Percentiles rank a stretch among this genome's conserved stretches.
These are phyloP conservation scores for Fopius arisanus DNA, from an alignment of 1,140 invertebrate genomes.

Conservation along the genomic window DNA sequence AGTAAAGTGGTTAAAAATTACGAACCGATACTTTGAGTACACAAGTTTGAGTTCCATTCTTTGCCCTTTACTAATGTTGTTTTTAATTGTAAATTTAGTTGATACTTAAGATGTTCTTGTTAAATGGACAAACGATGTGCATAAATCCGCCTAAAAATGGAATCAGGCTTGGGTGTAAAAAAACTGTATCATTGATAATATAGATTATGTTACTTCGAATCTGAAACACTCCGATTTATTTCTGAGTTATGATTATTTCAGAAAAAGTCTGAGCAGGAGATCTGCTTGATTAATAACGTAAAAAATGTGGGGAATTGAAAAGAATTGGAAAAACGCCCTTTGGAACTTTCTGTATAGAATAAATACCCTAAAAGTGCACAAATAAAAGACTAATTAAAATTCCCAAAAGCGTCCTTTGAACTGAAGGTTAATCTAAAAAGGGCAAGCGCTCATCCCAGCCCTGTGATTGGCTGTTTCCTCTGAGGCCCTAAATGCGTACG, in stretches of 20 bases:
- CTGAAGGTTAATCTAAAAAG: not conserved
- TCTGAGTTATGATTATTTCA: too few relatives aligned
- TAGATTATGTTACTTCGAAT: slow-evolving; percentile 23
- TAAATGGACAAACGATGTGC: not conserved
- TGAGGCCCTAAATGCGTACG: not conserved
- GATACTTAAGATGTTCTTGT: not conserved
- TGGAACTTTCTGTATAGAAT: too few relatives aligned
- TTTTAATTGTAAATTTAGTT: not conserved
- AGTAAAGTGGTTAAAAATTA: too few relatives aligned
- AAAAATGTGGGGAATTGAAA: too few relatives aligned
- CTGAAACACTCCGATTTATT: not conserved
- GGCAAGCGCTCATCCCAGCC: not conserved
- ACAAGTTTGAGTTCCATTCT: not conserved
- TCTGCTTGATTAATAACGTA: too few relatives aligned
- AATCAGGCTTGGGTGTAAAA: slow-evolving; percentile 18
- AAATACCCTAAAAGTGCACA: too few relatives aligned
- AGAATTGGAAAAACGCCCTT: too few relatives aligned
- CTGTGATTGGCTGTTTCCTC: not conserved
- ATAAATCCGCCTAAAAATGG: not conserved
- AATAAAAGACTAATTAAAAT: too few relatives aligned
- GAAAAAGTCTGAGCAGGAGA: too few relatives aligned
- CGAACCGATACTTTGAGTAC: too few relatives aligned
- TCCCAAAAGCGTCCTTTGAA: too few relatives aligned
- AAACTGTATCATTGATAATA: slow-evolving; percentile 29
- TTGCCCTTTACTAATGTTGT: not conserved